Evolutionary conservation across 2,113 vertebrate genomes (phyloP).

Genomic region (Australoheros scitulus): DNA sequence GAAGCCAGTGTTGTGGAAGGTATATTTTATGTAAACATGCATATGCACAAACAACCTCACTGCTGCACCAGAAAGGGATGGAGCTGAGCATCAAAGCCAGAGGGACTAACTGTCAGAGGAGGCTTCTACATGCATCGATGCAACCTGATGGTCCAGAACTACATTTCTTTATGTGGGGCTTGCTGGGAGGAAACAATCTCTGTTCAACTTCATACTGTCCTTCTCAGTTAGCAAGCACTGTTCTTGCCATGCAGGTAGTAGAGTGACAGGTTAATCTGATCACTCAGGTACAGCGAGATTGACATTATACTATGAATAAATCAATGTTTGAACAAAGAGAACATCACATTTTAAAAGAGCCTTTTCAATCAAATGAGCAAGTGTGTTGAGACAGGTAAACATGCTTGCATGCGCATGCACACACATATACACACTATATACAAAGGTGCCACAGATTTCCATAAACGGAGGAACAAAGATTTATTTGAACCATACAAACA

Average conservation of each 20-base stretch:
- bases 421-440: not conserved
- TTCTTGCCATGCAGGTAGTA: constrained; percentile 15
- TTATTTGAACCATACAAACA: not conserved
- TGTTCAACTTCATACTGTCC: constrained; percentile 36
- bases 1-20: constrained; percentile 15
- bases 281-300: constrained; percentile 35
- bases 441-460: not conserved
- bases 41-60: not conserved
- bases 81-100: constrained; percentile 30
- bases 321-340: constrained; percentile 39
- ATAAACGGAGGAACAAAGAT: not conserved
- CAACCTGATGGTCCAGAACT: constrained; percentile 67
- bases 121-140: constrained; percentile 63
- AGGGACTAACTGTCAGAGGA: constrained; percentile 62
- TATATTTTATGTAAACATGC: too few relatives aligned
- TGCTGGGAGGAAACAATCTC: constrained; percentile 34
- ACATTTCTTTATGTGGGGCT: constrained; percentile 51
- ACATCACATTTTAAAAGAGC: constrained; percentile 18
- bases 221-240: constrained; percentile 47
- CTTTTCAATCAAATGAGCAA: constrained; percentile 25
- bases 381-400: constrained; percentile 4
- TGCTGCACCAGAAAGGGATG: constrained; percentile 30
- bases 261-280: constrained; percentile 72
- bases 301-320: constrained; percentile 41
- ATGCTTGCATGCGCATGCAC: not conserved